A percentile compares a stretch with the other conserved stretches of the same genome.
These are phyloP conservation scores for Astur gentilis DNA, from an alignment of 2,113 vertebrate species.

Conservation along the genomic window DNA sequence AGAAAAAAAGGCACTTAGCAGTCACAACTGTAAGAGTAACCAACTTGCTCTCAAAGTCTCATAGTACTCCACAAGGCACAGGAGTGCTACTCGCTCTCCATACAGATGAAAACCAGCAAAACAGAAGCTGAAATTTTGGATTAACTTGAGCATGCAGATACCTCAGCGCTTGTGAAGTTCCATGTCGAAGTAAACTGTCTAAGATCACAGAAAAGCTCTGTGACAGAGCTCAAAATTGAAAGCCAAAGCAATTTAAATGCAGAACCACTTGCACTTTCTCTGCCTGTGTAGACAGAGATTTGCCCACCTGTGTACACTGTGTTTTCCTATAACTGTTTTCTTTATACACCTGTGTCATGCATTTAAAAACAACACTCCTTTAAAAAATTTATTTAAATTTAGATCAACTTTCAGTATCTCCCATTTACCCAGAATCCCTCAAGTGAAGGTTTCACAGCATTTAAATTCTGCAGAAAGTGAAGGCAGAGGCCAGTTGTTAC, in stretches of 20 bases:
- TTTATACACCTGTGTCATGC: not conserved
- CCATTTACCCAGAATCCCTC: not conserved
- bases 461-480: not conserved
- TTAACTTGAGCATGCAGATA: not conserved
- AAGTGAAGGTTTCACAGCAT: not conserved
- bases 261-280: not conserved
- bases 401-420: not conserved
- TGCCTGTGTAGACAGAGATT: not conserved
- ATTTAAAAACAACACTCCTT: not conserved
- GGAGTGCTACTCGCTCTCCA: not conserved
- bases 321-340: not conserved
- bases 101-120: not conserved
- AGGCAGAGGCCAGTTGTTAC: not conserved
- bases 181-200: accelerated
- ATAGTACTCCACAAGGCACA: not conserved
- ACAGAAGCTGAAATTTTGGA: not conserved
- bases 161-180: not conserved
- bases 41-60: not conserved
- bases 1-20: not conserved
- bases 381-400: not conserved
- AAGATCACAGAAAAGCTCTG: not conserved
- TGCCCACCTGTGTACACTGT: not conserved
- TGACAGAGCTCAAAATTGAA: not conserved
- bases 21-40: not conserved
- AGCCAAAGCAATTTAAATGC: not conserved